A percentile compares a stretch with the other conserved stretches of the same genome.
Conservation (phyloP, 2,797 vertebrate genomes). For the Pangasius mekongensis region DNA sequence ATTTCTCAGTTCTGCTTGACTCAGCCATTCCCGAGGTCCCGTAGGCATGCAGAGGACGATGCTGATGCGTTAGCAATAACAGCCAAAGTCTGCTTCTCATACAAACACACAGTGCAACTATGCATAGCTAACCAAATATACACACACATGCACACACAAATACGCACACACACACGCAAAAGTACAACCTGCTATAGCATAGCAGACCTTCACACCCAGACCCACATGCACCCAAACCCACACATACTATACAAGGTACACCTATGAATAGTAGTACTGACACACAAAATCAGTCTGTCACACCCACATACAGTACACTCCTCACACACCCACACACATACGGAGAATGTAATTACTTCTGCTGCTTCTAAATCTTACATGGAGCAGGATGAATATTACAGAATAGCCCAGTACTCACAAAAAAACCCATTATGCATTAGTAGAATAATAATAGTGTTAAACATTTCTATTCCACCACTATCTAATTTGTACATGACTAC, state of each 20-base stretch:
- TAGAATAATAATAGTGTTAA: neutral
- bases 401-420: neutral
- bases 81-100: constrained; percentile 7
- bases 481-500: neutral
- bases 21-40: constrained; percentile 51
- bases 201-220: neutral
- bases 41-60: constrained; percentile 37
- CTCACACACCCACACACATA: neutral
- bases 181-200: neutral
- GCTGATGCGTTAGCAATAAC: constrained; percentile 31
- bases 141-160: neutral
- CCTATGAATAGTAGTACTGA: neutral
- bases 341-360: constrained; percentile 6
- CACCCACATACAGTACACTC: neutral
- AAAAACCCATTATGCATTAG: neutral
- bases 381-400: neutral
- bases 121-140: neutral
- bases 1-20: constrained; percentile 33
- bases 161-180: neutral
- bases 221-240: neutral
- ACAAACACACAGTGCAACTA: constrained; percentile 9
- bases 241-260: constrained; percentile 1
- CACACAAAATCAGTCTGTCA: neutral
- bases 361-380: constrained; percentile 5
- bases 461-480: neutral